Conservation (phyloP, 2,797 vertebrate species). For the Pelodytes ibericus region DNA sequence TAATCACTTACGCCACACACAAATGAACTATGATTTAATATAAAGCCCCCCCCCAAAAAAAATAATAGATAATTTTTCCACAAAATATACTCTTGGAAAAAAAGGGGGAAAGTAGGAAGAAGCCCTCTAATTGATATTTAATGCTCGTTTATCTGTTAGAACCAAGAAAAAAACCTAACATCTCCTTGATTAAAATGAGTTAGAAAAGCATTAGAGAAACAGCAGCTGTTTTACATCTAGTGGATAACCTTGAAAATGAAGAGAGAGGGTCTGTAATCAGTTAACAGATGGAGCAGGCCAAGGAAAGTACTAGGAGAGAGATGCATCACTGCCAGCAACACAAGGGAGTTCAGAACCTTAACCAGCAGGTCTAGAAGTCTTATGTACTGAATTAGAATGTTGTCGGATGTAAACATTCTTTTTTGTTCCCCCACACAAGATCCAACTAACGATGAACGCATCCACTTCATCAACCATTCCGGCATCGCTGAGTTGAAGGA, state of each 20-base stretch:
- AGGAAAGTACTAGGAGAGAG: constrained; percentile 27
- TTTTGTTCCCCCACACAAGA: not conserved
- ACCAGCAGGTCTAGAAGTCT: constrained; percentile 20
- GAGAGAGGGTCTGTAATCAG: constrained; percentile 45
- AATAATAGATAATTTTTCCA: no score
- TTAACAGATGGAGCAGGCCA: constrained; percentile 42
- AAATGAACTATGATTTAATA: no score
- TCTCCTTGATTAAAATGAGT: constrained; percentile 36
- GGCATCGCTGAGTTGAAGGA: constrained; percentile 10
- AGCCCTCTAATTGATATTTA: constrained; percentile 19
- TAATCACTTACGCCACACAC: no score
- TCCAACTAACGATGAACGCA: not conserved
- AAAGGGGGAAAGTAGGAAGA: no score
- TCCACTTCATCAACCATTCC: constrained; percentile 4
- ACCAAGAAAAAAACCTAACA: not conserved
- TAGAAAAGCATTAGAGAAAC: constrained; percentile 20
- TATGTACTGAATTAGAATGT: constrained; percentile 1
- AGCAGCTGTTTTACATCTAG: constrained; percentile 47
- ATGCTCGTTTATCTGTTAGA: constrained; percentile 11
- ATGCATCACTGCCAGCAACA: constrained; percentile 39
- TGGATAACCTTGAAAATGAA: constrained; percentile 52
- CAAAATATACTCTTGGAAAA: no score
- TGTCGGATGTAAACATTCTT: not conserved
- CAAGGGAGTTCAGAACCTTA: constrained; percentile 32
- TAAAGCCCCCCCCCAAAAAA: no score